Evolutionary conservation across 2,888 invertebrate genomes (phyloP).

Genomic region (Phyto melanocephala): DNA sequence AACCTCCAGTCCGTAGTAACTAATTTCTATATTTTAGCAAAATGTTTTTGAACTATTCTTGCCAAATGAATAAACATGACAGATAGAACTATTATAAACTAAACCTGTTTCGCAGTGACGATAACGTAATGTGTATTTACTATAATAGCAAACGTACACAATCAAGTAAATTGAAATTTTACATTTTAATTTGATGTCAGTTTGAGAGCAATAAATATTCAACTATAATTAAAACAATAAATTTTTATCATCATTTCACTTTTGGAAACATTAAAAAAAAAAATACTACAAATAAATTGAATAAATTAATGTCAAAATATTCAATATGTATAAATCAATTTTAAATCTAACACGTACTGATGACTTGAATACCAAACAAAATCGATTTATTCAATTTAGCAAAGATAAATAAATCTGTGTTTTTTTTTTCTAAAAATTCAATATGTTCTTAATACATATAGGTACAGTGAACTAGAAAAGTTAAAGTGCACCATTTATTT

Average conservation of each 20-base stretch:
- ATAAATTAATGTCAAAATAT: constrained; percentile 13
- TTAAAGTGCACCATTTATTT: too few species aligned
- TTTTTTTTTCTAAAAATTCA: not conserved
- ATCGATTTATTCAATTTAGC: not conserved
- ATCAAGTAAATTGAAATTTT: constrained; percentile 30
- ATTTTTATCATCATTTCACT: constrained; percentile 31
- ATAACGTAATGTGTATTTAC: too few species aligned
- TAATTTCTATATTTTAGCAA: too few species aligned
- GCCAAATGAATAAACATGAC: too few species aligned
- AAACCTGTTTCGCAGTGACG: too few species aligned
- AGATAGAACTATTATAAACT: too few species aligned
- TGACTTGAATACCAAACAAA: not conserved
- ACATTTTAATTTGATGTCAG: constrained; percentile 36
- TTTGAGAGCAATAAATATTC: constrained; percentile 36
- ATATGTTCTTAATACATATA: too few species aligned
- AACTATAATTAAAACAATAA: constrained; percentile 36
- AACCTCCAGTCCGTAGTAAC: too few species aligned
- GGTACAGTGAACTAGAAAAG: too few species aligned
- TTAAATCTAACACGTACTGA: not conserved
- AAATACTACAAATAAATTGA: not conserved
- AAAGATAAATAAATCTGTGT: not conserved
- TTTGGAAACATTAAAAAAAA: not conserved
- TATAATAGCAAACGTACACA: not conserved
- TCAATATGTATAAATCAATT: not conserved
- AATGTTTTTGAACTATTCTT: too few species aligned